Evolutionary conservation across 30 jellyfish, hydroid and myxozoan species (phyloP), one percentile per base, ranked within the genome.

Genomic region (Chironex yamaguchii): DNA sequence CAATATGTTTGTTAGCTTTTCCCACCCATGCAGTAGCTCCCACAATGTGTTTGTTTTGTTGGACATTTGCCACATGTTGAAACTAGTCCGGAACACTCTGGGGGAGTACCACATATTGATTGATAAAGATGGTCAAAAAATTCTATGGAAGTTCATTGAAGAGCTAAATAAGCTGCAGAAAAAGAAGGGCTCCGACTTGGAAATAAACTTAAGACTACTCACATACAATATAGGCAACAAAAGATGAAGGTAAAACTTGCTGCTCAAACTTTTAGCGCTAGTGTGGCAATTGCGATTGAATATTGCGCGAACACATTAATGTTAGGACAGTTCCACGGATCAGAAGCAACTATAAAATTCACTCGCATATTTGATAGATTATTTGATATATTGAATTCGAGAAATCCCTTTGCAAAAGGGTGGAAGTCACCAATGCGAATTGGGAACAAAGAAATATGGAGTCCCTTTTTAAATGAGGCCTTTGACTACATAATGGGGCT

Each of bases 221-320:
- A 87, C 34, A 87, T 87, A 23, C 69, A 87, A 52, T 80, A 94
- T 93, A 9, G 83, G 21, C 85, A 79, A 52, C 92, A 88, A 70
- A 88, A 80, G 67, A 79, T 88, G 95, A 79, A 79, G 30, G 94
- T 79, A 1, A 88, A 88, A 50, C 97, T 88, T 52, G 94, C 97
- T 2, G 97, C 89, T 12, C 97, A 88, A 67, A 72, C 94, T 34
- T 30, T 88, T 67, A 78, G 90, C 34, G 49, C 97, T 28, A 88
- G 94, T 71, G 97, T 80, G 4, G 97, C 97, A 1, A 91, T 68
- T 79, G 94, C 97, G 2, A 4, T 86, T 17, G 88, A 69, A 49
- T 88, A 42, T 62, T 88, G 93, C 72, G 24, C 79, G 4, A 29
- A 23, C 14, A 34, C 32, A 9, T 74, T 88, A 23, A 78, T 77